Evolutionary conservation across 2,797 vertebrate genomes (phyloP).

Genomic region (Peromyscus eremicus): DNA sequence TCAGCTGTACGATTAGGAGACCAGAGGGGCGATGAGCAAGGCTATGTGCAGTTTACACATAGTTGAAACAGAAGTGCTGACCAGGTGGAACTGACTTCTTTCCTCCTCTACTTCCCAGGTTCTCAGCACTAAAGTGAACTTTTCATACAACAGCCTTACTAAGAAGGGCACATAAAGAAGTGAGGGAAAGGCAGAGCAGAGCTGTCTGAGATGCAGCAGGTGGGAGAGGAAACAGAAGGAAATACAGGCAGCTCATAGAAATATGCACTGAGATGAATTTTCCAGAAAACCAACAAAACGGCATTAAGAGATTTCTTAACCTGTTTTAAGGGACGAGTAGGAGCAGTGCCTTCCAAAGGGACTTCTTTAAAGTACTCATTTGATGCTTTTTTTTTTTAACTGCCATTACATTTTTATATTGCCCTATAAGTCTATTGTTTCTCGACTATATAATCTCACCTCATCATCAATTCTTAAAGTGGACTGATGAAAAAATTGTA

Average conservation of each 20-base stretch:
- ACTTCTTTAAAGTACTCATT: constrained; percentile 26
- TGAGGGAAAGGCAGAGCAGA: not conserved
- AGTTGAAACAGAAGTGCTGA: not conserved
- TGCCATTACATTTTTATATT: constrained; percentile 15
- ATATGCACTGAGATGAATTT: not conserved
- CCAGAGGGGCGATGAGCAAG: not conserved
- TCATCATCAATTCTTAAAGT: constrained; percentile 35
- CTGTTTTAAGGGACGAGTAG: not conserved
- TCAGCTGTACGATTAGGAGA: not conserved
- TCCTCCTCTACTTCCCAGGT: not conserved
- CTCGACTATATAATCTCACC: not conserved
- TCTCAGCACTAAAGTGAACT: not conserved
- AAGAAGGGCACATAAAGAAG: not conserved
- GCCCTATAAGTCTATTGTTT: constrained; percentile 3
- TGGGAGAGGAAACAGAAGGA: not conserved
- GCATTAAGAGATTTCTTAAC: not conserved
- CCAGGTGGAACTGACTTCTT: not conserved
- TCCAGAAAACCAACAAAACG: not conserved
- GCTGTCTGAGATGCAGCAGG: not conserved
- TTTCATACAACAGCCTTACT: not conserved
- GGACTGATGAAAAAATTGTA: not conserved
- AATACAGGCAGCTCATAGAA: not conserved
- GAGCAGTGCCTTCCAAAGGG: not conserved
- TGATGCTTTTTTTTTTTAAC: not conserved
- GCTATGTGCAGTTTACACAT: not conserved